phyloP scores from a whole-genome alignment of 2,888 invertebrate species.

The Lingula anatina region DNA sequence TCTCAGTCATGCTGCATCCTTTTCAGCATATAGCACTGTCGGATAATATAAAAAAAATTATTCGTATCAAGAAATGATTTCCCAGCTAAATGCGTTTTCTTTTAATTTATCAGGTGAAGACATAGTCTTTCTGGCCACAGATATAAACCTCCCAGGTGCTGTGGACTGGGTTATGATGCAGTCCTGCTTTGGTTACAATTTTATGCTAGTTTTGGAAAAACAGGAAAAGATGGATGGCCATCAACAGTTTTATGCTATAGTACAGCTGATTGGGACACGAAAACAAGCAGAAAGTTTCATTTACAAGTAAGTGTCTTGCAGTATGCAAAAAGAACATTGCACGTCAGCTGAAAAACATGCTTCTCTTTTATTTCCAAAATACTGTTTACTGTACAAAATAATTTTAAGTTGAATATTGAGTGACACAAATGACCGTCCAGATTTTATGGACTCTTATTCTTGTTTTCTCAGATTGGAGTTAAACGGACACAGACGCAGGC shows the following conservation, averaged over 20 bases:
- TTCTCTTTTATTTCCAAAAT: too few species aligned
- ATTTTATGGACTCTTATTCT: too few species aligned
- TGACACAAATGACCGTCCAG: too few species aligned
- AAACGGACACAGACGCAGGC: slow-evolving; percentile 86
- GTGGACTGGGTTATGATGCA: slow-evolving; percentile 99
- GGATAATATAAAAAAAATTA: too few species aligned
- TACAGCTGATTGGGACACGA: slow-evolving; percentile 95
- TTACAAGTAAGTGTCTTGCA: slow-evolving; percentile 64
- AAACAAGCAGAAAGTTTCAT: slow-evolving; percentile 99
- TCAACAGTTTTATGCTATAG: slow-evolving; percentile 73
- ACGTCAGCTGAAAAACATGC: too few species aligned
- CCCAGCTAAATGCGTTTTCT: too few species aligned
- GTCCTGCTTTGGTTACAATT: slow-evolving; percentile 97
- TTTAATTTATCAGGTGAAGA: slow-evolving; percentile 79
- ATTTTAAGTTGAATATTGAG: too few species aligned
- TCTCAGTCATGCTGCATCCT: too few species aligned
- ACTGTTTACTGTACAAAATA: too few species aligned
- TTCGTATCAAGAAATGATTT: too few species aligned
- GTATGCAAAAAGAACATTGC: too few species aligned
- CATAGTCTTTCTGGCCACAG: slow-evolving; percentile 98
- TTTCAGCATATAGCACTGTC: too few species aligned
- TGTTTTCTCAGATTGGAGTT: slow-evolving; percentile 92
- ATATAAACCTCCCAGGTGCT: slow-evolving; percentile 97
- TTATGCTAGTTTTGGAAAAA: slow-evolving; percentile 98
- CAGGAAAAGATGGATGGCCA: slow-evolving; percentile 75